Percentiles rank a stretch among this genome's conserved stretches.
Conservation (phyloP, 2,797 vertebrate genomes). For the Chiroxiphia lanceolata region DNA sequence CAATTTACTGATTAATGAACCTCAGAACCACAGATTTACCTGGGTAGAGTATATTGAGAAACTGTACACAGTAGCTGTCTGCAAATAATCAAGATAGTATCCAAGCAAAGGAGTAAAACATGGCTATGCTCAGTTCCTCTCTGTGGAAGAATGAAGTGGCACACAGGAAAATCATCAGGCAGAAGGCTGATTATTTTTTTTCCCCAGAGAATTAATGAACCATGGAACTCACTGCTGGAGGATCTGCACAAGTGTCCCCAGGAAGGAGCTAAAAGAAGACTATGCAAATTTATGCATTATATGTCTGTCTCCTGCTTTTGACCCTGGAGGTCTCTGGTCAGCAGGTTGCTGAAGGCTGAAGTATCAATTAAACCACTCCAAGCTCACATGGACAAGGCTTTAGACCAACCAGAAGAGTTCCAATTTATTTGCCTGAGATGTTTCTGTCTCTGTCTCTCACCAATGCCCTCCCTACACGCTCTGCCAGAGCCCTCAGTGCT, state of each 20-base stretch:
- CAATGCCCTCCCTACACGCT: not conserved
- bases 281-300: not conserved
- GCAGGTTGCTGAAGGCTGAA: not conserved
- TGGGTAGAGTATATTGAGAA: not conserved
- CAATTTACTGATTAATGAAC: conserved; percentile 29
- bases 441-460: not conserved
- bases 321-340: not conserved
- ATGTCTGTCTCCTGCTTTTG: not conserved
- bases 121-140: not conserved
- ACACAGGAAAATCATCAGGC: not conserved
- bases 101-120: not conserved
- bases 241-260: not conserved
- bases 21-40: conserved; percentile 5
- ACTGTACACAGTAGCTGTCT: not conserved
- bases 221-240: not conserved
- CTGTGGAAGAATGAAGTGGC: not conserved
- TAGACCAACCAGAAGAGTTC: not conserved
- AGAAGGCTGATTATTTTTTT: not conserved
- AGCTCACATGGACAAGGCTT: not conserved
- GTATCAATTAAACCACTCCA: not conserved
- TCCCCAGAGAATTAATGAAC: not conserved
- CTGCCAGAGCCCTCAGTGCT: not conserved
- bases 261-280: not conserved
- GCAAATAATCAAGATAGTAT: not conserved
- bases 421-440: not conserved